Conservation (phyloP, 2,797 vertebrate species). For the Pogonophryne albipinna region DNA sequence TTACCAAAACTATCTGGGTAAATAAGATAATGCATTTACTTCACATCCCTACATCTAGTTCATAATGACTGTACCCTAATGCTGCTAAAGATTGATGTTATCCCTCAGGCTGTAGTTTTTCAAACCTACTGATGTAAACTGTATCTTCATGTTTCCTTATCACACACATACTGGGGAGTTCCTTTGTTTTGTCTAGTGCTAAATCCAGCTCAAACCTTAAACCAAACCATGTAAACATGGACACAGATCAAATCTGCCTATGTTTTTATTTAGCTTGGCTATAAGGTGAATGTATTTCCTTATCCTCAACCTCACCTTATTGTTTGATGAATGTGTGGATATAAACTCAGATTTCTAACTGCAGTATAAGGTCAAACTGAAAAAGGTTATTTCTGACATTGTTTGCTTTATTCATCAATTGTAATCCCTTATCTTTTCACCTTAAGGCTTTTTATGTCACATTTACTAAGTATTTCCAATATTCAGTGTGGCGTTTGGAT, state of each 20-base stretch:
- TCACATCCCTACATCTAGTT: not conserved
- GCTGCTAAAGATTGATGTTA: not conserved
- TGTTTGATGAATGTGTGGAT: not conserved
- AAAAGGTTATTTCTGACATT: too few relatives aligned
- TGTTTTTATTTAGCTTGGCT: not conserved
- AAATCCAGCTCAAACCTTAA: conserved; percentile 7
- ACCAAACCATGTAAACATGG: conserved; percentile 15
- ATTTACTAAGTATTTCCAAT: too few relatives aligned
- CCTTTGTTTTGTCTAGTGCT: not conserved
- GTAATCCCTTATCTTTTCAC: too few relatives aligned
- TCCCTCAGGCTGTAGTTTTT: not conserved
- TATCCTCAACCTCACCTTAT: not conserved
- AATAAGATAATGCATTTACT: not conserved
- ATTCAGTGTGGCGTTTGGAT: too few relatives aligned
- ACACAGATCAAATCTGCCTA: not conserved
- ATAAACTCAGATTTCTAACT: too few relatives aligned
- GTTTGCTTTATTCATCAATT: too few relatives aligned
- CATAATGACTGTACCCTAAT: not conserved
- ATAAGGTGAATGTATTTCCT: not conserved
- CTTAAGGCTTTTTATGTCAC: too few relatives aligned
- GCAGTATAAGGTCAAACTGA: too few relatives aligned
- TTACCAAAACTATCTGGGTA: conserved; percentile 86
- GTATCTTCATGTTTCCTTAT: not conserved
- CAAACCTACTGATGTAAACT: not conserved
- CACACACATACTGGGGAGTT: not conserved